Evolutionary conservation across 1,140 invertebrate species (phyloP).

Genomic region (Berghia stephanieae): DNA sequence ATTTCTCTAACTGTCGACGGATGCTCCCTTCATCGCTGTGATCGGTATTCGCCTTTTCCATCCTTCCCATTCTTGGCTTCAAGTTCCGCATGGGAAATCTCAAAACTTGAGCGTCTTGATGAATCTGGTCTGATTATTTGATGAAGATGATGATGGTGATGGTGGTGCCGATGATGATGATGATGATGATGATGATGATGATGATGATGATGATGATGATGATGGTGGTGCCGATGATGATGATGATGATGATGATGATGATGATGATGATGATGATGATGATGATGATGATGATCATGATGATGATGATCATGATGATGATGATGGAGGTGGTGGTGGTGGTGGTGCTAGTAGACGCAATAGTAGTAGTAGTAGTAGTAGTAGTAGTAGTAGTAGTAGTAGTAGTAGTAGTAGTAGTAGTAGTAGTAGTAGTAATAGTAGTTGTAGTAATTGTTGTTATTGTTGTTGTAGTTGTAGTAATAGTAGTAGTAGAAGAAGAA

Average conservation of each 20-base stretch:
- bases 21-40: slow-evolving; percentile 64
- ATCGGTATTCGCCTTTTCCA: too few relatives aligned
- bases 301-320: slow-evolving; percentile 10
- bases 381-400: slow-evolving; percentile 34
- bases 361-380: too few relatives aligned
- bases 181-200: too few relatives aligned
- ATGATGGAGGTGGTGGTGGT: slow-evolving; percentile 20
- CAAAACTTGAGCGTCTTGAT: too few relatives aligned
- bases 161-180: too few relatives aligned
- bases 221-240: too few relatives aligned
- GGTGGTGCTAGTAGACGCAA: too few relatives aligned
- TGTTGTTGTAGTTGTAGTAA: slow-evolving; percentile 11
- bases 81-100: too few relatives aligned
- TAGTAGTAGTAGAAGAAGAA: slow-evolving; percentile 5
- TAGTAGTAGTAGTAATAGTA: too few relatives aligned
- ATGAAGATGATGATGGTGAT: not conserved
- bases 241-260: slow-evolving; percentile 22
- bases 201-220: not conserved
- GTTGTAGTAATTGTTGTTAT: not conserved
- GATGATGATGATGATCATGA: slow-evolving; percentile 36
- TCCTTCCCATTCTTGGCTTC: too few relatives aligned
- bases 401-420: slow-evolving; percentile 9
- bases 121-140: too few relatives aligned
- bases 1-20: slow-evolving; percentile 56
- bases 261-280: slow-evolving; percentile 33